Conservation (phyloP, 1,140 invertebrate genomes). For the Ganaspis sp. region DNA sequence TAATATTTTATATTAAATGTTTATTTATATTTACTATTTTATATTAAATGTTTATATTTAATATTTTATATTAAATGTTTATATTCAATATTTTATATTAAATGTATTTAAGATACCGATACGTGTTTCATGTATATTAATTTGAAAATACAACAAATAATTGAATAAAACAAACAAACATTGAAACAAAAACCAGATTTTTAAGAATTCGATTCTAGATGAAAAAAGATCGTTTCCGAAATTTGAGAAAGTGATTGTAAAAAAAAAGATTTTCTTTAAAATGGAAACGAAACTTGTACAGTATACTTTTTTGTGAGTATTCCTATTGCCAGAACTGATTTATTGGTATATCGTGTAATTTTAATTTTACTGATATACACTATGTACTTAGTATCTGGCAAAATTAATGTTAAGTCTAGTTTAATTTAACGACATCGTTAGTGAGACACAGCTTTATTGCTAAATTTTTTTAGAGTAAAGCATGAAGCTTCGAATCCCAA, state of each 20-base stretch:
- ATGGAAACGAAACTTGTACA: background rate
- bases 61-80: too few relatives aligned
- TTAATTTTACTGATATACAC: background rate
- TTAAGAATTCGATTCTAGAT: background rate
- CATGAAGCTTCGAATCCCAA: slow-evolving; percentile 44
- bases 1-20: too few relatives aligned
- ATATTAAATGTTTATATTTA: background rate
- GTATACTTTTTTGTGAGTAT: slow-evolving; percentile 5
- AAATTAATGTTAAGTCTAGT: slow-evolving; percentile 14
- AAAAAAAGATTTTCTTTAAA: slow-evolving; percentile 4
- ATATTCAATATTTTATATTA: too few relatives aligned
- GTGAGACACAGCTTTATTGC: slow-evolving; percentile 53
- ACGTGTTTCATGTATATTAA: too few relatives aligned
- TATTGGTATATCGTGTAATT: background rate
- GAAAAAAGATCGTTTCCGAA: background rate
- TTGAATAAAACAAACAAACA: background rate
- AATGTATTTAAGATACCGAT: too few relatives aligned
- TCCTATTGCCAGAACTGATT: slow-evolving; percentile 18
- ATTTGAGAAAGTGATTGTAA: background rate
- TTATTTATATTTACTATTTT: too few relatives aligned
- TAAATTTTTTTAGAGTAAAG: slow-evolving; percentile 3
- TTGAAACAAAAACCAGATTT: background rate
- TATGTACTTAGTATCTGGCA: slow-evolving; percentile 1
- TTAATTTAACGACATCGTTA: slow-evolving; percentile 47
- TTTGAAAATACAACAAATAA: too few relatives aligned